Evolutionary conservation across 2,888 invertebrate species (phyloP).

Genomic region (Aethes cnicana): DNA sequence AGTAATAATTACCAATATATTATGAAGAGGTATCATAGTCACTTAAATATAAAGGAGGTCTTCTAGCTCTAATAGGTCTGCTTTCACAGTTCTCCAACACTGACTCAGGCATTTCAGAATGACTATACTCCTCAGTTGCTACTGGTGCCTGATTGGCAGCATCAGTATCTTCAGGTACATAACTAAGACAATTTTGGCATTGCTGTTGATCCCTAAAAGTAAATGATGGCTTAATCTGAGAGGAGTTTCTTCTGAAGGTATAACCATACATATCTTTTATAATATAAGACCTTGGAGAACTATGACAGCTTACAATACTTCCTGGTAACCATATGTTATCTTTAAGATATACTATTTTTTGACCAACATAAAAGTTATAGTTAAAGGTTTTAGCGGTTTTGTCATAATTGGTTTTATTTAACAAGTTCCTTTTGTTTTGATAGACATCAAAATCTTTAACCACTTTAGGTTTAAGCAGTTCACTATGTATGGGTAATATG

Average conservation of each 20-base stretch:
- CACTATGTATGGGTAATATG: background rate
- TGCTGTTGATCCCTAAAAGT: too few species aligned
- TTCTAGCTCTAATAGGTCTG: too few species aligned
- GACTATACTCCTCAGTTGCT: too few species aligned
- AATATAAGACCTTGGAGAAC: background rate
- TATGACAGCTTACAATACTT: background rate
- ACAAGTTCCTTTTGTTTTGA: background rate
- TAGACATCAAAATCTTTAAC: background rate
- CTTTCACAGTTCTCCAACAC: too few species aligned
- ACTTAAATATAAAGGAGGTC: too few species aligned
- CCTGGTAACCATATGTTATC: conserved; percentile 6
- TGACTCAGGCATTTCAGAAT: too few species aligned
- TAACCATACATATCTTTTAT: background rate
- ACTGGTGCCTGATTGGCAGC: too few species aligned
- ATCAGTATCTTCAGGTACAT: too few species aligned
- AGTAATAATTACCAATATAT: too few species aligned
- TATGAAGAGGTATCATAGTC: too few species aligned
- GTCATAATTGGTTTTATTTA: conserved; percentile 13
- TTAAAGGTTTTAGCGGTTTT: background rate
- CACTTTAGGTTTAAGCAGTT: conserved; percentile 3
- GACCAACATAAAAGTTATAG: background rate
- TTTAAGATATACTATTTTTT: background rate
- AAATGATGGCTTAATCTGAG: background rate
- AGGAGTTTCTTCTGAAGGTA: conserved; percentile 2
- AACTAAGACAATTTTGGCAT: too few species aligned